Base-by-base conservation (phyloP, 2,888 invertebrate genomes). In the Parasteatoda lunata region DNA sequence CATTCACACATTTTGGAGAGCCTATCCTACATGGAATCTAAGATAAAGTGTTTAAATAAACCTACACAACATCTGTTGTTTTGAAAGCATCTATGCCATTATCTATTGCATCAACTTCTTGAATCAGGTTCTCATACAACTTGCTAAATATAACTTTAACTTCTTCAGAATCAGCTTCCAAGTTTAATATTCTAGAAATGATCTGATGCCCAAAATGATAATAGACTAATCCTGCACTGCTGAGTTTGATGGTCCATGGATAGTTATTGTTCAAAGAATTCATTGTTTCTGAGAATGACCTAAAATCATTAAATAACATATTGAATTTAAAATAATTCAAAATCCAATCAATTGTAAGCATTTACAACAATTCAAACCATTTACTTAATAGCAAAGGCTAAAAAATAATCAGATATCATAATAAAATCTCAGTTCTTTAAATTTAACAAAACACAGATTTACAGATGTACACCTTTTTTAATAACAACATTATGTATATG, bases 71-170 rank as follows among this genome's bases (percentile, higher is more conserved):
- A 2, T 85, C 77, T 73, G 95, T 94, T 2, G 94, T 95, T 68
- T 95, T 94, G 89, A 94, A 94, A 93, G 96, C 95, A 0, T 95
- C 94, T 0, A 98, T 94, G n/a, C 99, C 99, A 93, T 99, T 99
- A 92, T 99, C 99, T 81, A 98, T 96, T 0, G 96, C 99, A 93
- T 99, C 99, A 87, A 99, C 94, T 93, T 98, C 98, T 93, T 96
- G 95, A 13, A 99, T 95, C 81, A 99, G 96, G 84, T 94, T 94
- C 89, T 96, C 95, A 92, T 99, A 99, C 0, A 99, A 93, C 89
- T 93, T 93, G 81, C 92, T 91, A 89, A 91, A 93, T 59, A 93
- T 90, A 8, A 91, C 89, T 5, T 91, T 87, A 3, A 84, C 83
- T 73, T 88, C 93, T 13, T 92, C 91, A 4, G 94, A 92, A 0